A percentile compares a stretch with the other conserved stretches of the same genome.
These are phyloP conservation scores for Lepidurus apus DNA, from an alignment of 1,140 invertebrate genomes.

Conservation along the genomic window DNA sequence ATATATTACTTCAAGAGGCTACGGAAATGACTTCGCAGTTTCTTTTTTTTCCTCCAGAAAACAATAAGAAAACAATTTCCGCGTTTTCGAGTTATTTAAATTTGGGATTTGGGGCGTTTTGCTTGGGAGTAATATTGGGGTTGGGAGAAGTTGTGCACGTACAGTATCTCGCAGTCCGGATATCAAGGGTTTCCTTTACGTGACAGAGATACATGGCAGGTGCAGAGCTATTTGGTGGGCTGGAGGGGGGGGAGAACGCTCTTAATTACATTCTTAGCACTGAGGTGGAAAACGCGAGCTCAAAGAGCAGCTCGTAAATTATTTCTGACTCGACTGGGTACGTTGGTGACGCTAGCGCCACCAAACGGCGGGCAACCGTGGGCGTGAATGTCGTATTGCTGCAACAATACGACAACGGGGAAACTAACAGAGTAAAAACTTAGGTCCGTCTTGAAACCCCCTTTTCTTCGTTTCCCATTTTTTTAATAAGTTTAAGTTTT, in stretches of 20 bases:
- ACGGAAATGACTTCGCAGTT: background rate
- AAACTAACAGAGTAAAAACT: too few relatives aligned
- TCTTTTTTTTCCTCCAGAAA: background rate
- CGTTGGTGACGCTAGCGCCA: background rate
- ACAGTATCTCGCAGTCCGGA: background rate
- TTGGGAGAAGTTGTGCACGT: too few relatives aligned
- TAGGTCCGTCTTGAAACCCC: too few relatives aligned
- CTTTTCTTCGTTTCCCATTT: background rate
- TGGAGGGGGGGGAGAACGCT: background rate
- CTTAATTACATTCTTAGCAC: conserved; percentile 16
- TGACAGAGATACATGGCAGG: background rate
- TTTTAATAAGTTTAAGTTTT: background rate
- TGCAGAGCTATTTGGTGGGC: background rate
- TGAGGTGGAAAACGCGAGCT: background rate
- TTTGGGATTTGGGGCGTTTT: conserved; percentile 19
- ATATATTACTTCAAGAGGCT: too few relatives aligned
- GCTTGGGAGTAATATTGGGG: background rate
- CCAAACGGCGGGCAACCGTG: too few relatives aligned
- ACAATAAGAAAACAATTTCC: background rate
- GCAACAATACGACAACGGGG: too few relatives aligned
- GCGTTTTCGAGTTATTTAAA: background rate
- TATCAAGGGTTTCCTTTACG: background rate
- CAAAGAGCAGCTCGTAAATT: conserved; percentile 4
- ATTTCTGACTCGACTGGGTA: background rate
- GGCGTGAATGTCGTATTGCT: too few relatives aligned